These are phyloP conservation scores for Hylaea fasciaria DNA, from an alignment of 2,888 invertebrate genomes.

Conservation along the genomic window DNA sequence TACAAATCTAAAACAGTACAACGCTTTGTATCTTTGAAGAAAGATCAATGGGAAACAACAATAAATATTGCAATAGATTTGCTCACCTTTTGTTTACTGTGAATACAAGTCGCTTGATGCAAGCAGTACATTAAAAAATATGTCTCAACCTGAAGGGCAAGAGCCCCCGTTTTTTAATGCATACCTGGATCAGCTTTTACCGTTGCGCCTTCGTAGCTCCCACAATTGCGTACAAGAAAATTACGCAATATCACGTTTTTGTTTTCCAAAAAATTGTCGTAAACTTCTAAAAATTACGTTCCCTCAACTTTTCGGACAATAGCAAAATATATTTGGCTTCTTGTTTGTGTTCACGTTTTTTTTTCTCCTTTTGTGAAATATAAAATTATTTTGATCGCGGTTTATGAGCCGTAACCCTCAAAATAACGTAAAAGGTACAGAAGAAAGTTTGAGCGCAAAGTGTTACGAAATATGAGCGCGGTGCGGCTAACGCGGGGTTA, in stretches of 20 bases:
- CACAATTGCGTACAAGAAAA: slow-evolving; percentile 6
- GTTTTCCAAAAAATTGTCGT: slow-evolving; percentile 7
- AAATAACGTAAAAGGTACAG: slow-evolving; percentile 30
- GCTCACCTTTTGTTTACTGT: too few species aligned
- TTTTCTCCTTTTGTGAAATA: slow-evolving; percentile 12
- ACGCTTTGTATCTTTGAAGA: too few species aligned
- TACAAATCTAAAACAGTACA: too few species aligned
- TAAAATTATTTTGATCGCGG: slow-evolving; percentile 35
- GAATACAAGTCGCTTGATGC: too few species aligned
- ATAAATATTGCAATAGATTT: too few species aligned
- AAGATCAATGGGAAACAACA: too few species aligned
- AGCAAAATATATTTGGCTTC: slow-evolving; percentile 19
- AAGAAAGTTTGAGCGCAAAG: slow-evolving; percentile 31
- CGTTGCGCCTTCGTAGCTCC: background rate
- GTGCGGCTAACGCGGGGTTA: slow-evolving; percentile 3
- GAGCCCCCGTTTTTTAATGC: background rate
- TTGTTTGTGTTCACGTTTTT: slow-evolving; percentile 10
- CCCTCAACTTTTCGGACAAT: slow-evolving; percentile 17
- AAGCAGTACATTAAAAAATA: too few species aligned
- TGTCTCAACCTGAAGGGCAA: background rate
- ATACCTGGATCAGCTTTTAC: background rate
- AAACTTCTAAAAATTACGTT: slow-evolving; percentile 13
- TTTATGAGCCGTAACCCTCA: slow-evolving; percentile 35
- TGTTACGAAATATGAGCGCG: slow-evolving; percentile 23
- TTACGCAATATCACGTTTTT: slow-evolving; percentile 4